Base-by-base conservation (phyloP, 2,113 vertebrate species). In the Bos javanicus region DNA sequence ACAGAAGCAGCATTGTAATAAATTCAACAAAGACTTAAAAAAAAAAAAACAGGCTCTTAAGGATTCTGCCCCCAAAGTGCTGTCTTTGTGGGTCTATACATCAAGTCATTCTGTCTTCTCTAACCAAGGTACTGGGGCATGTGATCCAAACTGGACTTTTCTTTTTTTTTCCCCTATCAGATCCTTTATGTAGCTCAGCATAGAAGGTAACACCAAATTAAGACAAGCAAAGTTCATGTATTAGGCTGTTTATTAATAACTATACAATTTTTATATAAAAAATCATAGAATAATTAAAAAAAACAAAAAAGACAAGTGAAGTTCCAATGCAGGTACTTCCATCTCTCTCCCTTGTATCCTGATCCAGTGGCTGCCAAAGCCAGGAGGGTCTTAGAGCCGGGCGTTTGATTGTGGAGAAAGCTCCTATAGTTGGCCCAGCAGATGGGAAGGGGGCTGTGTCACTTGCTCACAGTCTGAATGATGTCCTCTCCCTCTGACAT, bases 401-500 rank as follows among this genome's bases (percentile, higher is more conserved):
- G 33, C n/a, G 64, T 33, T 21, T 54, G 78, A 67, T 93, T 86
- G 9, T 21, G 39, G 48, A 43, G 81, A 89, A 93, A 67, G 86
- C 28, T 71, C 86, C 28, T 93, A 62, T 64, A 83, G 13, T 36
- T 57, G 48, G 57, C 78, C 84, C 26, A 1, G 76, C 50, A 74
- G 46, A 43, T 16, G 14, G 28, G n/a, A 30, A 46, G 8, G 59
- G 60, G 91, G 39, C 54, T 78, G 89, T 54, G 98, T 99, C 99
- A 99, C 98, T 99, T 99, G 98, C 99, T 99, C 97, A 99, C 99
- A 92, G 99, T 99, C 98, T 99, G 99, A 98, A 99, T 99, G 94
- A 99, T 99, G 14, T 99, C 99, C 93, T 99, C 99, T 15, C 99
- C 99, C 94, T 99, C 99, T 98, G 99, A 14, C 30, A 99, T 99